Percentiles rank a stretch among this genome's conserved stretches.
phyloP scores from a whole-genome alignment of 2,113 vertebrate species.

The Chauna torquata region DNA sequence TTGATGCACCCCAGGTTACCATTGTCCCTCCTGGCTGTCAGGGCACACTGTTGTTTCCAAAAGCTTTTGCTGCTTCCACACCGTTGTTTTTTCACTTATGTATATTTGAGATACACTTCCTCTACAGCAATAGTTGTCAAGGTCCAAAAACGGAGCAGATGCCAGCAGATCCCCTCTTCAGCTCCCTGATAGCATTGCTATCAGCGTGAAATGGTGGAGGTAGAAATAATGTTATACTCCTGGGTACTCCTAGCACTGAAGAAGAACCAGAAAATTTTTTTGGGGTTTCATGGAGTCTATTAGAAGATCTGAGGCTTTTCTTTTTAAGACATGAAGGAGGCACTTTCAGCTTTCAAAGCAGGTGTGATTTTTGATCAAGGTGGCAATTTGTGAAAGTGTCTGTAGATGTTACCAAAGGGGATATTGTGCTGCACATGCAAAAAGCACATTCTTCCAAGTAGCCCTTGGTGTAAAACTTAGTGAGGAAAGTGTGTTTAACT shows the following conservation, averaged over 20 bases:
- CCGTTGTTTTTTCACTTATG: not conserved
- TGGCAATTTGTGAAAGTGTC: not conserved
- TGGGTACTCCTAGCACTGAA: not conserved
- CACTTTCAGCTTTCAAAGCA: not conserved
- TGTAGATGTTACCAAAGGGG: not conserved
- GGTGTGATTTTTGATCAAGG: not conserved
- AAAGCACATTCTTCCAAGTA: not conserved
- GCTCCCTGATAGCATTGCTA: not conserved
- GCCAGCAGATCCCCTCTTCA: not conserved
- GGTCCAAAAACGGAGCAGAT: not conserved
- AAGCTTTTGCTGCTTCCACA: not conserved
- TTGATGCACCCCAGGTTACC: not conserved
- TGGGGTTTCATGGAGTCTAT: not conserved
- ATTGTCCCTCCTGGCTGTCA: not conserved
- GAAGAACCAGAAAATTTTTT: not conserved
- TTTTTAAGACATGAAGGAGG: not conserved
- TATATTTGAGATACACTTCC: not conserved
- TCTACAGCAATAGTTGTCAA: accelerated
- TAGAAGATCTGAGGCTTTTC: not conserved
- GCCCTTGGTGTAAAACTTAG: not conserved
- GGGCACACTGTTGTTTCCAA: not conserved
- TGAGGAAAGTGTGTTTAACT: not conserved
- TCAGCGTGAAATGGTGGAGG: not conserved
- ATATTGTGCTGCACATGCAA: not conserved
- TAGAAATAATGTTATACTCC: not conserved